These are phyloP conservation scores for Ectropis grisescens DNA, from an alignment of 1,140 invertebrate species.

Conservation along the genomic window DNA sequence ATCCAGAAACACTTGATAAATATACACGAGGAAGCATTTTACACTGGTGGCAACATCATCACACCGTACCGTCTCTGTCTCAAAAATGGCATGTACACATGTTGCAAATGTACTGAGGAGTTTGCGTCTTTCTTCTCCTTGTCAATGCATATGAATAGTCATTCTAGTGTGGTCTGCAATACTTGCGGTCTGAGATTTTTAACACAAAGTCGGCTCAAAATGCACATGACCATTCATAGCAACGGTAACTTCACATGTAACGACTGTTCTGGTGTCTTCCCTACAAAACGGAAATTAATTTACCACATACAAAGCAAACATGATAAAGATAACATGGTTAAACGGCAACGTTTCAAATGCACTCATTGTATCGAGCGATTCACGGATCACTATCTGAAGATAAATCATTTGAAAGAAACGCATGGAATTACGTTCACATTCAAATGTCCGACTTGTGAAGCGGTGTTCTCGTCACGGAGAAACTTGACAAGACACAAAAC, in stretches of 20 bases:
- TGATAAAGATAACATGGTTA: slow-evolving; percentile 41
- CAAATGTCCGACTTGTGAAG: slow-evolving; percentile 42
- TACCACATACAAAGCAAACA: slow-evolving; percentile 53
- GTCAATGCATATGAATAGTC: slow-evolving; percentile 56
- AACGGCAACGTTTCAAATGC: slow-evolving; percentile 47
- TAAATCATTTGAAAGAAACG: slow-evolving; percentile 51
- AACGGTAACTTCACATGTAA: slow-evolving; percentile 44
- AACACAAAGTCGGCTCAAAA: slow-evolving; percentile 50
- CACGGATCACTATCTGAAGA: slow-evolving; percentile 52
- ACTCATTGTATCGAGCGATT: slow-evolving; percentile 55
- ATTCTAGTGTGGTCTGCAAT: slow-evolving; percentile 57
- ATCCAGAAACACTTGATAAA: slow-evolving; percentile 35
- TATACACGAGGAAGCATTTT: slow-evolving; percentile 46
- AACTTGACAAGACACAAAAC: slow-evolving; percentile 59
- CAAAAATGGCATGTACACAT: slow-evolving; percentile 37
- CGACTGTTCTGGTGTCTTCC: slow-evolving; percentile 46
- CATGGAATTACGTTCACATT: slow-evolving; percentile 54
- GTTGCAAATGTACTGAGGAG: slow-evolving; percentile 43
- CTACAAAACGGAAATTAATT: slow-evolving; percentile 44
- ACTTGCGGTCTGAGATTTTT: slow-evolving; percentile 61
- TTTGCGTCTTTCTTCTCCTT: slow-evolving; percentile 55
- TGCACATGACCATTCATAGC: slow-evolving; percentile 50
- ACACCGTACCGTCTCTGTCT: slow-evolving; percentile 48
- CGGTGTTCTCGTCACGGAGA: slow-evolving; percentile 33
- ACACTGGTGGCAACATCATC: slow-evolving; percentile 44